Percentiles rank a stretch among this genome's conserved stretches.
Evolutionary conservation across 2,888 invertebrate genomes (phyloP).

Genomic region (Pristionchus mayeri): DNA sequence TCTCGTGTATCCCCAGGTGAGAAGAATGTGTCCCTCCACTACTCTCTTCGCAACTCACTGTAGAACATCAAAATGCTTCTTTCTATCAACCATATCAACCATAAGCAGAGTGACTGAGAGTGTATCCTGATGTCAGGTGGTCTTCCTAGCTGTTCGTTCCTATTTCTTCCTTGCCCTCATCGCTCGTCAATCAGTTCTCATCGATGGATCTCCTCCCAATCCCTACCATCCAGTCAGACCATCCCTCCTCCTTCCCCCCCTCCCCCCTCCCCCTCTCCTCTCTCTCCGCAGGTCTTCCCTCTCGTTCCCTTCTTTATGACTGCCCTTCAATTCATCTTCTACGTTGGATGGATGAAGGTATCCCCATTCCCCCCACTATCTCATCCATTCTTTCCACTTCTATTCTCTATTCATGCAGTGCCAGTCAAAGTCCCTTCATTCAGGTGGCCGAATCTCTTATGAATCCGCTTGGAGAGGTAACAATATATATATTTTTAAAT

Average conservation of each 20-base stretch:
- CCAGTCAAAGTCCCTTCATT: not conserved
- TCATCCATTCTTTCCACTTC: too few relatives aligned
- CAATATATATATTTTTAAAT: too few relatives aligned
- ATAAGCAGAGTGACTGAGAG: too few relatives aligned
- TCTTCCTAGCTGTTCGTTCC: constrained; percentile 72
- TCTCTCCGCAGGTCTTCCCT: constrained; percentile 57
- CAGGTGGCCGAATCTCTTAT: constrained; percentile 70
- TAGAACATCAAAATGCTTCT: too few relatives aligned
- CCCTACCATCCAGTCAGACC: constrained; percentile 40
- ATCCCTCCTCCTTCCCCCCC: too few relatives aligned
- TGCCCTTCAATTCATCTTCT: constrained; percentile 69
- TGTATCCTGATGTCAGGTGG: constrained; percentile 62
- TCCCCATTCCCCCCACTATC: not conserved
- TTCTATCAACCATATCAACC: too few relatives aligned
- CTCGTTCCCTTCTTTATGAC: constrained; percentile 71
- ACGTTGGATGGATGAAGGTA: constrained; percentile 73
- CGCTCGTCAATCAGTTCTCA: constrained; percentile 69
- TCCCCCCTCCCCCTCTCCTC: not conserved
- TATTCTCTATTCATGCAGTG: too few relatives aligned
- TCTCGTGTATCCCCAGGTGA: too few relatives aligned
- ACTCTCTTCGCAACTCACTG: too few relatives aligned
- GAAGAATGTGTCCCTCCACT: too few relatives aligned
- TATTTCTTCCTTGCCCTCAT: constrained; percentile 73
- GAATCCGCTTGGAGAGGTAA: constrained; percentile 72
- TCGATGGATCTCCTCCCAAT: constrained; percentile 58